A percentile compares a stretch with the other conserved stretches of the same genome.
These are phyloP conservation scores for Zaprionus inermis DNA, from an alignment of 1,140 invertebrate genomes.

Conservation along the genomic window DNA sequence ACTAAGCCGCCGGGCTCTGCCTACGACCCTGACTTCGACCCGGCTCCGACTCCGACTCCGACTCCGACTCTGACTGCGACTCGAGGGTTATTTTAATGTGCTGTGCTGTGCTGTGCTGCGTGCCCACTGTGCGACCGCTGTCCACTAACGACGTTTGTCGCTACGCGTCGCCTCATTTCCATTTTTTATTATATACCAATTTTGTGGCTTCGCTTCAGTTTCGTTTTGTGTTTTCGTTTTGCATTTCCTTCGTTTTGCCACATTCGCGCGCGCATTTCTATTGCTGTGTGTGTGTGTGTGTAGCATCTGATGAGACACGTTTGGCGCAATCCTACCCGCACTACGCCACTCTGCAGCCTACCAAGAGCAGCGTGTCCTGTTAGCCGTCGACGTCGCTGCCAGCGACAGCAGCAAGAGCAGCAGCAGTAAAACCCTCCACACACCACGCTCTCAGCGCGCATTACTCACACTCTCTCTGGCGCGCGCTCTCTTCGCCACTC, in stretches of 20 bases:
- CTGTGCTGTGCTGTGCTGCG: neutral
- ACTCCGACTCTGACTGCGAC: neutral
- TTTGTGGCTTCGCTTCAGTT: conserved; percentile 5
- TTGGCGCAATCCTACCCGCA: conserved; percentile 33
- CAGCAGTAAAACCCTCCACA: conserved; percentile 22
- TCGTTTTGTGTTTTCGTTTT: conserved; percentile 4
- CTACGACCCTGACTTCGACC: neutral
- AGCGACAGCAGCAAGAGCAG: conserved; percentile 16
- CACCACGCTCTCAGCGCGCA: neutral
- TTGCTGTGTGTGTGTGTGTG: neutral
- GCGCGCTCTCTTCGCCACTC: neutral
- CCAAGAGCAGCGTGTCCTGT: conserved; percentile 32
- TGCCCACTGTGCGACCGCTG: neutral
- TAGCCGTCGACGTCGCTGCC: conserved; percentile 20
- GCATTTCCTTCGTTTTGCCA: neutral
- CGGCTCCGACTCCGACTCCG: neutral
- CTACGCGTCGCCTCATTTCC: neutral
- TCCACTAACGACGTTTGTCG: neutral
- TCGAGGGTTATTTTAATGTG: conserved; percentile 6
- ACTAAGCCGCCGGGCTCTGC: neutral
- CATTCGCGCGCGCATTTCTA: conserved; percentile 5
- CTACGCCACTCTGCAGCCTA: conserved; percentile 12
- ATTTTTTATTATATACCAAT: conserved; percentile 10
- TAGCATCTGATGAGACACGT: conserved; percentile 47
- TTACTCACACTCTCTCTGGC: neutral